phyloP scores from a whole-genome alignment of 2,113 vertebrate genomes.

The Campylomormyrus tamandua region DNA sequence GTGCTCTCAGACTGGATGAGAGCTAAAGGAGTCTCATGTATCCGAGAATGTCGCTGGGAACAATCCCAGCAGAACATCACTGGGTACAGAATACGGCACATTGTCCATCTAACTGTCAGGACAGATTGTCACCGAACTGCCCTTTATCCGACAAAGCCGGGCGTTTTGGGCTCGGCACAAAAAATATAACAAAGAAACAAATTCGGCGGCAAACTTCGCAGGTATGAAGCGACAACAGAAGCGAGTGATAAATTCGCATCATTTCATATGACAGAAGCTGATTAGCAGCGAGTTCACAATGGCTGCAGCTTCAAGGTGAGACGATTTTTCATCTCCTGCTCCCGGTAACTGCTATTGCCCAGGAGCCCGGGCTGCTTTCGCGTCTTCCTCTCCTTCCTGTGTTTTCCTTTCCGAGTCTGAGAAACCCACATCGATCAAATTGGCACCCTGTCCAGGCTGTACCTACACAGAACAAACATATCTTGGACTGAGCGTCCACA shows the following conservation, averaged over 20 bases:
- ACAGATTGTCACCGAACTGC: background rate
- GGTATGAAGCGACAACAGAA: background rate
- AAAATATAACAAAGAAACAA: background rate
- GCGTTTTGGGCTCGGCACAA: background rate
- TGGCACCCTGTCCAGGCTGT: background rate
- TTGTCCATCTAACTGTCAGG: background rate
- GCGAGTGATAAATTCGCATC: background rate
- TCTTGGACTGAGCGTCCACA: background rate
- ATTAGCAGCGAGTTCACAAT: background rate
- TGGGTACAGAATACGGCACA: background rate
- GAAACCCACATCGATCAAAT: conserved; percentile 8
- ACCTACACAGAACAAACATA: background rate
- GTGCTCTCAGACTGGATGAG: background rate
- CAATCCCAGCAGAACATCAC: background rate
- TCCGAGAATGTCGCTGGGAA: background rate
- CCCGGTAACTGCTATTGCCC: background rate
- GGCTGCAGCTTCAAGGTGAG: background rate
- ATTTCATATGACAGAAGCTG: conserved; percentile 6
- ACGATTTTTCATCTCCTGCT: background rate
- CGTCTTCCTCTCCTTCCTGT: background rate
- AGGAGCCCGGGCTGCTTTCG: background rate
- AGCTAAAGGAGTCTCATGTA: background rate
- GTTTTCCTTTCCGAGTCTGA: background rate
- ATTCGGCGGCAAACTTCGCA: background rate
- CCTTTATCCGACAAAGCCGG: background rate